Evolutionary conservation across 1,140 invertebrate genomes (phyloP).

Genomic region (Cyphomyrmex costatus): DNA sequence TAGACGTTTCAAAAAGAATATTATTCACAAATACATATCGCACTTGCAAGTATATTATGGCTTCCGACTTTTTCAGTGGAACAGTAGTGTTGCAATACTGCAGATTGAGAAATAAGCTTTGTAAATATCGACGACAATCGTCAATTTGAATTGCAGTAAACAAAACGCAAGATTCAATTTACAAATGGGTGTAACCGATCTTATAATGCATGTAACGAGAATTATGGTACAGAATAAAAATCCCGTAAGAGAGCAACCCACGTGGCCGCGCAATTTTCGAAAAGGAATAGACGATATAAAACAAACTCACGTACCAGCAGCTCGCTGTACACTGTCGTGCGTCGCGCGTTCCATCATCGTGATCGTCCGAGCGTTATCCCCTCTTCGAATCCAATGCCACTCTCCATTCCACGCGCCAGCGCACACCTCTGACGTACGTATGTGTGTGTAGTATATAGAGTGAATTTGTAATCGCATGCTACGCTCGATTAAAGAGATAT

Average conservation of each 20-base stretch:
- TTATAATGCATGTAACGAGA: slow-evolving; percentile 18
- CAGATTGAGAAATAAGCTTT: not conserved
- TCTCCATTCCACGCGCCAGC: slow-evolving; percentile 15
- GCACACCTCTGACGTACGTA: too few species aligned
- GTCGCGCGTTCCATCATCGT: slow-evolving; percentile 20
- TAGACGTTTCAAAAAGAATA: not conserved
- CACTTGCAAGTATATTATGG: slow-evolving; percentile 1
- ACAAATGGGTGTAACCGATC: slow-evolving; percentile 40
- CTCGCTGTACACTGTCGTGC: slow-evolving; percentile 79
- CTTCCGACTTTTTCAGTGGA: not conserved
- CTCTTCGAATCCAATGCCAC: slow-evolving; percentile 1
- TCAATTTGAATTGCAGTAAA: slow-evolving; percentile 55
- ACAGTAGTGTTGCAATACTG: not conserved
- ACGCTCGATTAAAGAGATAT: not conserved
- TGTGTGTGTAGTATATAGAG: not conserved
- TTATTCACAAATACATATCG: slow-evolving; percentile 12
- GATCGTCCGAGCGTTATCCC: slow-evolving; percentile 7
- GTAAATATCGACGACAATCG: slow-evolving; percentile 36
- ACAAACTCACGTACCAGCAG: slow-evolving; percentile 74
- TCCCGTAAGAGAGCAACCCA: slow-evolving; percentile 60
- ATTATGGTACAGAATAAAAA: too few species aligned
- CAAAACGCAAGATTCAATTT: slow-evolving; percentile 54
- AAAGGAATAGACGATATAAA: slow-evolving; percentile 38
- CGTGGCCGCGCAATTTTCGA: slow-evolving; percentile 70
- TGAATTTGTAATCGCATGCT: slow-evolving; percentile 25